Evolutionary conservation across 2,888 invertebrate species (phyloP), one percentile per base, ranked within the genome.

Genomic region (Cataglyphis altisquamis): DNA sequence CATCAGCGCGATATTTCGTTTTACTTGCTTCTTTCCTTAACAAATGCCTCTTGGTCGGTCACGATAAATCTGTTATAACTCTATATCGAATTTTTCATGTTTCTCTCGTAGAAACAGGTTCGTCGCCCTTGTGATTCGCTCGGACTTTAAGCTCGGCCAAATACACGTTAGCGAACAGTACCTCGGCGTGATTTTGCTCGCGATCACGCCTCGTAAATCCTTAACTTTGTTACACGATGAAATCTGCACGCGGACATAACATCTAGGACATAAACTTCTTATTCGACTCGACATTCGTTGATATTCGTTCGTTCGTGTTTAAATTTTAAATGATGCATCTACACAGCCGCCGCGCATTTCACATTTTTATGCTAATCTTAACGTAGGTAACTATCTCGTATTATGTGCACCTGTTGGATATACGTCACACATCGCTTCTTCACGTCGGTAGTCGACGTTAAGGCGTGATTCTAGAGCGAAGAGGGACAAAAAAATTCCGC

Each of bases 171-270:
- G 60, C 67, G 25, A 21, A 55, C 66, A 78, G 67, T 68, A 57
- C 48, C 41, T 25, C 68, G 55, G 29, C 39, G 18, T 52, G 41
- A 78, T 85, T 74, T 72, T 60, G 25, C 73, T 18, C 41, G 73
- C 78, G 73, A 75, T 75, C 73, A 83, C 84, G 84, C 66, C 81
- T 81, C 75, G 80, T 84, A 83, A 82, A 87, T 87, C 72, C 67
- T 73, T 82, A 72, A 80, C 66, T 78, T 82, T 62, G 82, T 87
- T 86, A 83, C 83, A 64, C 78, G 84, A 84, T 55, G 80, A 85
- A 66, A 66, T 57, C 48, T 52, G n/a, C 62, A 29, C 60, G 68
- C 60, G 68, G 83, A 57, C 82, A 83, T 83, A 75, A 82, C 63
- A 85, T 82, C 64, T 83, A 48, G 18, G 48, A 18, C 73, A 52